Evolutionary conservation across 1,140 invertebrate species (phyloP).

Genomic region (Melanaphis sacchari): DNA sequence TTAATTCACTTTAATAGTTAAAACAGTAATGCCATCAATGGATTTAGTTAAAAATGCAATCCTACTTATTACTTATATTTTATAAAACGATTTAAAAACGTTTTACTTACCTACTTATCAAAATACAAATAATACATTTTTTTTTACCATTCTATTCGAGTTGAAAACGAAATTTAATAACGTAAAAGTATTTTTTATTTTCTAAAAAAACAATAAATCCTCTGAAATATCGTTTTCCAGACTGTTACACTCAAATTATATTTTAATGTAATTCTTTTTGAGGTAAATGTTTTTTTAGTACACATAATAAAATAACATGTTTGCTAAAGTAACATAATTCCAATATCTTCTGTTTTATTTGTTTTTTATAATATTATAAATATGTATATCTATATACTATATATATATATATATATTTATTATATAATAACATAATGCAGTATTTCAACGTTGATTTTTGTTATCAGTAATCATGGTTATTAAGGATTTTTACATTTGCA

Average conservation of each 20-base stretch:
- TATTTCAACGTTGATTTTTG: background rate
- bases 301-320: conserved; percentile 28
- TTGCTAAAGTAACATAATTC: conserved; percentile 5
- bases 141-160: background rate
- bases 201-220: conserved; percentile 12
- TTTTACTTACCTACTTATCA: background rate
- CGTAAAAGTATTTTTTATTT: conserved; percentile 40
- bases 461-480: background rate
- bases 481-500: conserved; percentile 4
- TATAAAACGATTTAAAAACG: background rate
- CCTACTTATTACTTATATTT: background rate
- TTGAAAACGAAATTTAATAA: conserved; percentile 29
- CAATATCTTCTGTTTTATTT: background rate
- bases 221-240: conserved; percentile 32
- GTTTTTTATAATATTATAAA: conserved; percentile 16
- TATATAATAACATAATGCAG: background rate
- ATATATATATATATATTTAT: background rate
- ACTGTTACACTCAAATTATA: conserved; percentile 40
- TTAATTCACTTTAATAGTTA: background rate
- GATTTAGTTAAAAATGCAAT: background rate
- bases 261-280: conserved; percentile 27
- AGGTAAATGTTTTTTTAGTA: conserved; percentile 37
- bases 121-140: conserved; percentile 6
- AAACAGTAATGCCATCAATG: background rate
- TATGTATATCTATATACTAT: background rate